Base-by-base conservation (phyloP, 2,797 vertebrate species). In the Molossus alvarezi region DNA sequence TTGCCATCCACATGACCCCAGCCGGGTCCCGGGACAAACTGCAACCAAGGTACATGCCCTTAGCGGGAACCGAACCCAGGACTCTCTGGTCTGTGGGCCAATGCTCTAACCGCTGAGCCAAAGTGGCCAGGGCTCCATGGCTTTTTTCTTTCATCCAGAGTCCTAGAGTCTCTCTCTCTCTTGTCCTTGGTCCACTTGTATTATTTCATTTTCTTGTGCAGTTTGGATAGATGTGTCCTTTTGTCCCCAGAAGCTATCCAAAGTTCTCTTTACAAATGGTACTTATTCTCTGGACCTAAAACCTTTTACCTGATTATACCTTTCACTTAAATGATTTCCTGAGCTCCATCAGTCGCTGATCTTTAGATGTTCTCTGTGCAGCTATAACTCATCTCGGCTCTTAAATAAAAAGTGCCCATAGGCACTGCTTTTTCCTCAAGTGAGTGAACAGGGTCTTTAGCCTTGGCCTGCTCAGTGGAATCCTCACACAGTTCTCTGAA, bases 241-340 rank as follows among this genome's bases (percentile, higher is more conserved):
- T 91, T 88, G 33, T 92, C 75, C 92, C 75, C 64, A 89, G 92
- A 88, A 97, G 73, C 69, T 48, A 95, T 67, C n/a, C 71, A 83
- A 45, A 83, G 64, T 96, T 58, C 29, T 14, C 6, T 92, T 95
- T 96, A 92, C 77, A 96, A 95, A 91, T 92, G 53, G 37, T 67
- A 72, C 29, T 55, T 94, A 79, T 91, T 96, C 69, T 92, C 58
- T 53, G 23, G n/a, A 51, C 62, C 81, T 95, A 86, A 96, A 97
- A 88, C 58, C 57, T 95, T 96, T 96, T 86, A 72, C 88, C 37
- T 96, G 60, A 82, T 83, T 97, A 72, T 84, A 92, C 41, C 25
- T 96, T 96, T 94, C 82, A 91, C 90, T 96, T 95, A 92, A 96
- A 96, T 88, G 79, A 88, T 91, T 97, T 95, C 69, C 85, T 90